A percentile compares a stretch with the other conserved stretches of the same genome.
Conservation (phyloP, 2,797 vertebrate genomes). For the Okamejei kenojei region DNA sequence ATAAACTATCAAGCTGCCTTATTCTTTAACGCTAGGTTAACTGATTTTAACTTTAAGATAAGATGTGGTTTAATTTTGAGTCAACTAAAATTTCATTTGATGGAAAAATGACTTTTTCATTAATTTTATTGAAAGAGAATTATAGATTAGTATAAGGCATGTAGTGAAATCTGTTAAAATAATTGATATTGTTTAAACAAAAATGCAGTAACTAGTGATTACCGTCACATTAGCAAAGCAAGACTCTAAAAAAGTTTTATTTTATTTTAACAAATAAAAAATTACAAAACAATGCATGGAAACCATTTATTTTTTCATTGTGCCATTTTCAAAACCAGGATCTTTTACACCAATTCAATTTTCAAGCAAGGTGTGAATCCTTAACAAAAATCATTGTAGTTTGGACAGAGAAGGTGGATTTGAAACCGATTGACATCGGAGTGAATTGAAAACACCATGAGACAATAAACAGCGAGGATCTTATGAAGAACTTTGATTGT, state of each 20-base stretch:
- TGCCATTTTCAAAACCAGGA: neutral
- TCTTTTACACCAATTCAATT: neutral
- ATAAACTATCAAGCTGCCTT: neutral
- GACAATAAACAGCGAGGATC: constrained; percentile 25
- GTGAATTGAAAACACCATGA: constrained; percentile 5
- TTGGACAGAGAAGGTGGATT: constrained; percentile 17
- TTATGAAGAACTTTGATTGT: constrained; percentile 23
- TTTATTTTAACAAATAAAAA: neutral
- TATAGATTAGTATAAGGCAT: neutral
- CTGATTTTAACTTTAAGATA: neutral
- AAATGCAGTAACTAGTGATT: neutral
- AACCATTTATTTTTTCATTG: neutral
- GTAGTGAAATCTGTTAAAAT: neutral
- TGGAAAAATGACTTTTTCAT: neutral
- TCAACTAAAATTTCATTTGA: neutral
- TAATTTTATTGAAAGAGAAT: constrained; percentile 11
- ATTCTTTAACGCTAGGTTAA: neutral
- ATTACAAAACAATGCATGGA: neutral
- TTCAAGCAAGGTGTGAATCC: neutral
- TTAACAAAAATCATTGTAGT: constrained; percentile 18
- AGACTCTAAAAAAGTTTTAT: neutral
- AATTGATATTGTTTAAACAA: neutral
- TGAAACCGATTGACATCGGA: constrained; percentile 13
- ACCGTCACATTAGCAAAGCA: neutral
- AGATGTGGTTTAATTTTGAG: neutral